Conservation (phyloP, 1,140 invertebrate genomes). For the Apis cerana region DNA sequence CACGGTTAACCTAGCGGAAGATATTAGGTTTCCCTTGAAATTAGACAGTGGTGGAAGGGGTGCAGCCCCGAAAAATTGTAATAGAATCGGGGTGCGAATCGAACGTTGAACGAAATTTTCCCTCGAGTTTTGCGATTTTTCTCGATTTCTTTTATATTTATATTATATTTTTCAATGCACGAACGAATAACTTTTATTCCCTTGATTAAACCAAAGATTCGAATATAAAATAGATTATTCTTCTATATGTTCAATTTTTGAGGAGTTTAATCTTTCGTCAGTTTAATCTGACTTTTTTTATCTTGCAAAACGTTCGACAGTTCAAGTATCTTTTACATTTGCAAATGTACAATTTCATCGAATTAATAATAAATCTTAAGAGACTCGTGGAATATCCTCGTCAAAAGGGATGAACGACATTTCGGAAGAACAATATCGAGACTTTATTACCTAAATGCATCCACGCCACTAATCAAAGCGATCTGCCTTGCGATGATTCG, state of each 20-base stretch:
- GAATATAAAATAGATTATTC: no score
- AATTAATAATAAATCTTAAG: no score
- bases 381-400: no score
- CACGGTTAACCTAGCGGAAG: slow-evolving; percentile 71
- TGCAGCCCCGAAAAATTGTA: slow-evolving; percentile 33
- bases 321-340: no score
- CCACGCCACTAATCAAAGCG: slow-evolving; percentile 42
- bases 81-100: slow-evolving; percentile 16
- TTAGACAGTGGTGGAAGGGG: slow-evolving; percentile 55
- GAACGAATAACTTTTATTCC: not conserved
- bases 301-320: no score
- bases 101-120: not conserved
- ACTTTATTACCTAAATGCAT: slow-evolving; percentile 39
- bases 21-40: slow-evolving; percentile 68
- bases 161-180: not conserved
- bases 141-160: not conserved
- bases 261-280: no score
- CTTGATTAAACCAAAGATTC: no score
- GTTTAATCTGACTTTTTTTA: no score
- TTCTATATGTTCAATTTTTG: no score
- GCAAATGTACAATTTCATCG: no score
- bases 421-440: not conserved
- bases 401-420: not conserved
- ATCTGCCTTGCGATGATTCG: no score
- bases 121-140: not conserved